These are phyloP conservation scores for Eclectus roratus DNA, from an alignment of 2,113 vertebrate genomes.

Conservation along the genomic window DNA sequence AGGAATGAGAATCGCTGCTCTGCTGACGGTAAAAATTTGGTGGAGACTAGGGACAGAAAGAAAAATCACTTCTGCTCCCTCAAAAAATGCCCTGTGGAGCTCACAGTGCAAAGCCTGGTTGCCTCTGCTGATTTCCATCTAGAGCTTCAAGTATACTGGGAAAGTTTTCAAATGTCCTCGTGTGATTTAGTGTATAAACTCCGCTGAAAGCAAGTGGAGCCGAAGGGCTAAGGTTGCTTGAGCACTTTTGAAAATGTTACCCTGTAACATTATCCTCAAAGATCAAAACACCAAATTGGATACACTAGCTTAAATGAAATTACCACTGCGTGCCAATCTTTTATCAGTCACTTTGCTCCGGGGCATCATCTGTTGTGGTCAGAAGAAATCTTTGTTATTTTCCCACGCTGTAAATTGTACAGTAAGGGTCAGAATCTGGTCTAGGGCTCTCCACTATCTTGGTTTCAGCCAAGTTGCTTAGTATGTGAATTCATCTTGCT, in stretches of 20 bases:
- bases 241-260: background rate
- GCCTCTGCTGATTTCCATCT: background rate
- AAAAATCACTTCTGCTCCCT: background rate
- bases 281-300: conserved; percentile 33
- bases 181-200: background rate
- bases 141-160: background rate
- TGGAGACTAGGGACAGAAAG: rapidly evolving
- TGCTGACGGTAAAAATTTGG: background rate
- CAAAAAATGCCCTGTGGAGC: background rate
- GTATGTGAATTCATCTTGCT: background rate
- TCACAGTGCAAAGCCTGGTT: background rate
- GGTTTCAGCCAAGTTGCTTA: conserved; percentile 3
- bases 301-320: conserved; percentile 15
- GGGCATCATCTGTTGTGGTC: conserved; percentile 25
- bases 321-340: background rate
- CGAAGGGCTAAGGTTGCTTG: background rate
- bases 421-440: conserved; percentile 16
- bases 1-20: background rate
- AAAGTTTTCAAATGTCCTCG: background rate
- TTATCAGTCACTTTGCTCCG: background rate
- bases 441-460: background rate
- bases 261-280: conserved; percentile 8
- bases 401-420: background rate
- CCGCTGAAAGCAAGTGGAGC: rapidly evolving
- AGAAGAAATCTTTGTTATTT: conserved; percentile 4